Evolutionary conservation across 2,888 invertebrate species (phyloP).

Genomic region (Globia sparganii): DNA sequence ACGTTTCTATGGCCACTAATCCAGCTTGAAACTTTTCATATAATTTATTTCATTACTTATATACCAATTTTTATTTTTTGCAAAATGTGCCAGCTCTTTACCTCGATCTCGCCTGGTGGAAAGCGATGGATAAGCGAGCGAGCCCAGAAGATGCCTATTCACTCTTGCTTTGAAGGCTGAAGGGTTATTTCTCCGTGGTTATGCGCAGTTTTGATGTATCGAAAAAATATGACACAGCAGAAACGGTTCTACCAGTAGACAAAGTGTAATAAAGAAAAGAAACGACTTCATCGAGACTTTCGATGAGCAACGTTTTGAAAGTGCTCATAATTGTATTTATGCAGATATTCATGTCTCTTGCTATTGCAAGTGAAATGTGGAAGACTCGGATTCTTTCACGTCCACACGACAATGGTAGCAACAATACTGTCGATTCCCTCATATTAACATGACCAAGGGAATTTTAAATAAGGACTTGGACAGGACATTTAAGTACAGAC

Average conservation of each 20-base stretch:
- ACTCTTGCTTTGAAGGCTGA: too few relatives aligned
- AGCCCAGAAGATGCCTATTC: too few relatives aligned
- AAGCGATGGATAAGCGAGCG: too few relatives aligned
- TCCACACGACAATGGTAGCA: conserved; percentile 3
- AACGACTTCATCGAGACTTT: conserved; percentile 29
- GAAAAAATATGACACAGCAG: not conserved
- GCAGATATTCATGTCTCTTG: conserved; percentile 57
- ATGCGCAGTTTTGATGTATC: not conserved
- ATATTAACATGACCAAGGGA: too few relatives aligned
- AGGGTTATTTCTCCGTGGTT: too few relatives aligned
- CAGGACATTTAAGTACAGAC: not conserved
- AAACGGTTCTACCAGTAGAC: not conserved
- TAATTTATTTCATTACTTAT: not conserved
- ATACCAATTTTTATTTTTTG: too few relatives aligned
- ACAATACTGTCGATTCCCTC: not conserved
- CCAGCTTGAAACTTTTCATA: not conserved
- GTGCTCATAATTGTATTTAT: conserved; percentile 63
- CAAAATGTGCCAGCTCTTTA: too few relatives aligned
- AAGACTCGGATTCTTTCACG: conserved; percentile 59
- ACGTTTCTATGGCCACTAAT: not conserved
- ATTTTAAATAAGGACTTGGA: not conserved
- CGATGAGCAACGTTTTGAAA: conserved; percentile 56
- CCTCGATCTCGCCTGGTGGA: too few relatives aligned
- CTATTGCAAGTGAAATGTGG: conserved; percentile 55
- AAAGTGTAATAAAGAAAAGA: conserved; percentile 18